These are phyloP conservation scores for Acrossocheilus fasciatus DNA, from an alignment of 2,797 vertebrate genomes.

Conservation along the genomic window DNA sequence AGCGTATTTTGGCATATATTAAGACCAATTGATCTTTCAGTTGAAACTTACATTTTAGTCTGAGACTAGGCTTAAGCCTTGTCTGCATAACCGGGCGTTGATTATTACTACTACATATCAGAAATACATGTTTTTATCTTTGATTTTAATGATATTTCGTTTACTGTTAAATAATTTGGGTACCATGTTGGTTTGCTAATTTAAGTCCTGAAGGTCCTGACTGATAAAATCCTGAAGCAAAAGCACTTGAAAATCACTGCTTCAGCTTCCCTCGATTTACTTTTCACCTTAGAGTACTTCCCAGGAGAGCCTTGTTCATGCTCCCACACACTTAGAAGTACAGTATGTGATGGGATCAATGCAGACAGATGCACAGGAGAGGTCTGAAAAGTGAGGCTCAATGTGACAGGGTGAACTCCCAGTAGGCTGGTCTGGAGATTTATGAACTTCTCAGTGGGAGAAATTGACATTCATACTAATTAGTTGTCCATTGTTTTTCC, in stretches of 20 bases:
- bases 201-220: not conserved
- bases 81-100: too few species aligned
- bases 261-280: slow-evolving; percentile 5
- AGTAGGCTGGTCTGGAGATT: slow-evolving; percentile 74
- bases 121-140: not conserved
- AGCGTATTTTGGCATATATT: too few species aligned
- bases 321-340: slow-evolving; percentile 40
- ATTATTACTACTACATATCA: not conserved
- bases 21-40: too few species aligned
- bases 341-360: slow-evolving; percentile 34
- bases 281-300: not conserved
- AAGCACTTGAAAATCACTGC: not conserved
- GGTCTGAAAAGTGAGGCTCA: slow-evolving; percentile 61
- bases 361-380: slow-evolving; percentile 50
- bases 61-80: too few species aligned
- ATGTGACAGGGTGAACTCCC: slow-evolving; percentile 75
- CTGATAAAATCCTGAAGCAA: not conserved
- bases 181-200: not conserved
- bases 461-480: slow-evolving; percentile 85
- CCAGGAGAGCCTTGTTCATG: slow-evolving; percentile 12
- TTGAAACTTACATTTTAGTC: too few species aligned
- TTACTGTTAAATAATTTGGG: not conserved
- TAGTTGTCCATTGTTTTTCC: slow-evolving; percentile 70
- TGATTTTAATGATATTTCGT: not conserved
- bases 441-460: slow-evolving; percentile 78